A percentile compares a stretch with the other conserved stretches of the same genome.
These are phyloP conservation scores for Xanthostigma xanthostigma DNA, from an alignment of 2,888 invertebrate species.

Conservation along the genomic window DNA sequence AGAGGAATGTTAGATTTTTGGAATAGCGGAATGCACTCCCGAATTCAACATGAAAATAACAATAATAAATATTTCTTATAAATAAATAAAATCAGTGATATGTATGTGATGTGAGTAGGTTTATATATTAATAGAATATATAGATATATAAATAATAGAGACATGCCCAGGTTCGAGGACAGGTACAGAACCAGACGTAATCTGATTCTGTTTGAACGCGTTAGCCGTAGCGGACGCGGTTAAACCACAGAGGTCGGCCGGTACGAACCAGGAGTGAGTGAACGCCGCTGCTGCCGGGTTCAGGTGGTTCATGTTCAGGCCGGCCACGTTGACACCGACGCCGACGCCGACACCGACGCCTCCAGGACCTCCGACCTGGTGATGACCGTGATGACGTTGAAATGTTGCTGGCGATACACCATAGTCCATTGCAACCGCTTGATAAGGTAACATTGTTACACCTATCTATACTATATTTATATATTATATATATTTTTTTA, in stretches of 20 bases:
- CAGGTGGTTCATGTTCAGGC: constrained; percentile 24
- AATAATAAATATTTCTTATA: too few species aligned
- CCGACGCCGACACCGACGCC: constrained; percentile 13
- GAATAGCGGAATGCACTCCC: too few species aligned
- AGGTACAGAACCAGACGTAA: constrained; percentile 35
- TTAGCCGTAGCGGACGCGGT: constrained; percentile 25
- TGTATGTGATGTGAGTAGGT: background rate
- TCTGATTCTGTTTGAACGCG: constrained; percentile 66
- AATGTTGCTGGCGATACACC: constrained; percentile 35
- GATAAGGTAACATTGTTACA: constrained; percentile 72
- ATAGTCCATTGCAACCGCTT: constrained; percentile 79
- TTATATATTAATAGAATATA: constrained; percentile 16
- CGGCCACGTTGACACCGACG: constrained; percentile 10
- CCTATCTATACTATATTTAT: too few species aligned
- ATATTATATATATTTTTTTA: too few species aligned
- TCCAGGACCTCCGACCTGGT: constrained; percentile 12
- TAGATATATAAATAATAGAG: constrained; percentile 32
- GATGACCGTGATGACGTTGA: constrained; percentile 24
- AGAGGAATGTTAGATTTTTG: too few species aligned
- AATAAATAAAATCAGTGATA: too few species aligned
- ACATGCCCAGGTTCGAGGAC: constrained; percentile 89
- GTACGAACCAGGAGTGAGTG: constrained; percentile 91
- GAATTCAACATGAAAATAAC: too few species aligned
- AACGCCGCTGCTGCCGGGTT: constrained; percentile 48
- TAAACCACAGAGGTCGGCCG: constrained; percentile 72